These are phyloP conservation scores for Trypoxylus dichotomus DNA, from an alignment of 1,140 invertebrate genomes.

Conservation along the genomic window DNA sequence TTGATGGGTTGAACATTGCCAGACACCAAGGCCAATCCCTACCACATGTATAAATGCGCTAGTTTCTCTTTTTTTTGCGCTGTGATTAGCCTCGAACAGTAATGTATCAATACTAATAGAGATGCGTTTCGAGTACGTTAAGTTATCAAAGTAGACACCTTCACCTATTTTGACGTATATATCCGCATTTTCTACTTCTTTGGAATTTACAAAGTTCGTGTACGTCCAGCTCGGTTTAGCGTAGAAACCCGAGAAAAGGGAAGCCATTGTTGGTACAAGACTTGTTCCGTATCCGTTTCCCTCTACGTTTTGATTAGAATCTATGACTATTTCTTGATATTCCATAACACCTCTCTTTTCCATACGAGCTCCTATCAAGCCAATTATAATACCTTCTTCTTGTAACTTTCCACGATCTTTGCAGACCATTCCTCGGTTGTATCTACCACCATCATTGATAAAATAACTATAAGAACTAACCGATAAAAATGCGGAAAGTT, in stretches of 20 bases:
- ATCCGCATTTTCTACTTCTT: constrained; percentile 16
- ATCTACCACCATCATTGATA: constrained; percentile 42
- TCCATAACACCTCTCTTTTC: constrained; percentile 55
- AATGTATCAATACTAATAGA: constrained; percentile 46
- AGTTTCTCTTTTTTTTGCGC: constrained; percentile 42
- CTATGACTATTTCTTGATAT: constrained; percentile 56
- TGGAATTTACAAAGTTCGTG: constrained; percentile 32
- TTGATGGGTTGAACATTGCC: constrained; percentile 56
- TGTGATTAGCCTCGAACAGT: constrained; percentile 47
- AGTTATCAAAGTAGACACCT: constrained; percentile 45
- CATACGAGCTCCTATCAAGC: constrained; percentile 55
- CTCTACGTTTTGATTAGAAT: constrained; percentile 52
- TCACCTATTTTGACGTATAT: constrained; percentile 32
- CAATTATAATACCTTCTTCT: constrained; percentile 46
- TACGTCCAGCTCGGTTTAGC: constrained; percentile 40
- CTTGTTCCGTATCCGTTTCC: constrained; percentile 53
- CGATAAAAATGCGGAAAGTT: constrained; percentile 45
- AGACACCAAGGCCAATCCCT: constrained; percentile 58
- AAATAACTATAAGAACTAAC: no score
- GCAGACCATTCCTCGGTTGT: constrained; percentile 39
- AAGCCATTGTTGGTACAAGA: constrained; percentile 52
- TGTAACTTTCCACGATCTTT: constrained; percentile 36
- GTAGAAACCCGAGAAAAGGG: constrained; percentile 46
- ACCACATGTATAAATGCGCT: constrained; percentile 51
- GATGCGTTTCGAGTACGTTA: constrained; percentile 46